phyloP scores from a whole-genome alignment of 2,888 invertebrate species.

The Artemia sinica region DNA sequence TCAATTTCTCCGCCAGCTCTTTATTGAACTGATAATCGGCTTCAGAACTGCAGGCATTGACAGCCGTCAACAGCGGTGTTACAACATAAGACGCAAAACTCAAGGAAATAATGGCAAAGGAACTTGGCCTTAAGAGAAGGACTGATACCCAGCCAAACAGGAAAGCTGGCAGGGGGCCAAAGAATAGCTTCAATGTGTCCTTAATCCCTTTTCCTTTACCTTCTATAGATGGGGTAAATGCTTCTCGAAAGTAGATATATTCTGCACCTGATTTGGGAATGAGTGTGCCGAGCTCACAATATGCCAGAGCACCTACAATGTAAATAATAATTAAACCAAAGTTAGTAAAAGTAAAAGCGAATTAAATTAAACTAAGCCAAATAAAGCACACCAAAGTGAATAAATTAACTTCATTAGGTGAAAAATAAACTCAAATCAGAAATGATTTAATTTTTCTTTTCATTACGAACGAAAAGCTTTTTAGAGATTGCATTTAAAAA shows the following conservation, averaged over 20 bases:
- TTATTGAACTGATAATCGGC: slow-evolving; percentile 23
- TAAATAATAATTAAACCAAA: slow-evolving; percentile 21
- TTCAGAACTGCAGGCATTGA: slow-evolving; percentile 22
- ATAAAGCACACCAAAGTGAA: too few species aligned
- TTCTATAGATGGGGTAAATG: slow-evolving; percentile 38
- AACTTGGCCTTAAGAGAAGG: slow-evolving; percentile 74
- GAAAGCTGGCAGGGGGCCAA: slow-evolving; percentile 71
- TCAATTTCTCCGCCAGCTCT: slow-evolving; percentile 24
- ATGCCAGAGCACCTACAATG: slow-evolving; percentile 62
- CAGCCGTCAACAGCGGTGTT: slow-evolving; percentile 51
- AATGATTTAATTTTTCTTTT: too few species aligned
- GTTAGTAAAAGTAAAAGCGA: too few species aligned
- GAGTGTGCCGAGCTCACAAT: slow-evolving; percentile 86
- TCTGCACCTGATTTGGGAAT: slow-evolving; percentile 87
- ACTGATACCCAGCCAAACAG: slow-evolving; percentile 86
- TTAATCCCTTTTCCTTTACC: slow-evolving; percentile 24
- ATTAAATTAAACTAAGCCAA: too few species aligned
- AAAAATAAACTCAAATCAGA: too few species aligned
- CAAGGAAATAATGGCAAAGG: slow-evolving; percentile 81
- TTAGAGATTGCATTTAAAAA: too few species aligned
- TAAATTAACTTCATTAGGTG: too few species aligned
- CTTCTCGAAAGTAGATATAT: slow-evolving; percentile 89
- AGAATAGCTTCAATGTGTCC: slow-evolving; percentile 27
- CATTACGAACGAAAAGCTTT: too few species aligned
- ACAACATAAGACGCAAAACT: slow-evolving; percentile 85